Percentiles rank a stretch among this genome's conserved stretches.
Evolutionary conservation across 35 echinoderm and acorn worm species (phyloP).

Genomic region (Apostichopus japonicus): DNA sequence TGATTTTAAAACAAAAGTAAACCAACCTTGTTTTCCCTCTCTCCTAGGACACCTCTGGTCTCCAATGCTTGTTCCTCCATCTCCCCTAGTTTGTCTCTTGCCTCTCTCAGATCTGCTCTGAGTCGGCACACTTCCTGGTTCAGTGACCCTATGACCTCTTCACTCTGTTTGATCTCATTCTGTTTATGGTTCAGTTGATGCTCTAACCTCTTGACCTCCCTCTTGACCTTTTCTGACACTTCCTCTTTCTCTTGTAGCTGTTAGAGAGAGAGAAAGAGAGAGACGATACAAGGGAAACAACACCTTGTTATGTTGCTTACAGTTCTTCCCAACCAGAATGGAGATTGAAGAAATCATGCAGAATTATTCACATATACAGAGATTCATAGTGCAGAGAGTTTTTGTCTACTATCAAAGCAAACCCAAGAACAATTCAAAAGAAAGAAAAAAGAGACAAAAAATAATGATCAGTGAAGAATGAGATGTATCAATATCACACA

Average conservation of each 20-base stretch:
- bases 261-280: not conserved
- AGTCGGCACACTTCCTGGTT: constrained; percentile 71
- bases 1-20: too few relatives aligned
- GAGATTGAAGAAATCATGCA: too few relatives aligned
- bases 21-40: constrained; percentile 51
- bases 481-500: too few relatives aligned
- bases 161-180: constrained; percentile 60
- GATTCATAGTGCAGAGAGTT: too few relatives aligned
- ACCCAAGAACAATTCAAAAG: too few relatives aligned
- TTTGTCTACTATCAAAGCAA: too few relatives aligned
- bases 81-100: constrained; percentile 55
- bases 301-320: too few relatives aligned
- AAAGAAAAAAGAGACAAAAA: too few relatives aligned
- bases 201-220: constrained; percentile 66
- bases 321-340: too few relatives aligned
- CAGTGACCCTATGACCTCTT: constrained; percentile 74
- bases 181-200: constrained; percentile 80
- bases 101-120: constrained; percentile 65
- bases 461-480: too few relatives aligned
- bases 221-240: constrained; percentile 56
- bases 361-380: too few relatives aligned
- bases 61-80: constrained; percentile 62
- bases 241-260: constrained; percentile 82
- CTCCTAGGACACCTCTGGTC: constrained; percentile 54
- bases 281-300: too few relatives aligned